Conservation (phyloP, 2,888 invertebrate species). For the Scotopteryx bipunctaria region DNA sequence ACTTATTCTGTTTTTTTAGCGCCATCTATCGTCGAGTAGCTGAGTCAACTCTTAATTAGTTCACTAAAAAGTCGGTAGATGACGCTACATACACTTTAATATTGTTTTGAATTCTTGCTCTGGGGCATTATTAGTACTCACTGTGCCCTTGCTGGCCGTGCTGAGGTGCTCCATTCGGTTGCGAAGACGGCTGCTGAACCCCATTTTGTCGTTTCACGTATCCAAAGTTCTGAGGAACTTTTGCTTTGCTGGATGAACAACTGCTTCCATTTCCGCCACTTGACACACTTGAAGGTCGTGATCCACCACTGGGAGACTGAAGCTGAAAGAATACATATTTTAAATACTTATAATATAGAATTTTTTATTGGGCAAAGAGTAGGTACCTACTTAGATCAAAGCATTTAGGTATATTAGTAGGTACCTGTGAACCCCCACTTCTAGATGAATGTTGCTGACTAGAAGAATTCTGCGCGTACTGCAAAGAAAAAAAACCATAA, state of each 20-base stretch:
- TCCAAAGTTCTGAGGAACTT: constrained; percentile 93
- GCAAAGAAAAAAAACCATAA: constrained; percentile 40
- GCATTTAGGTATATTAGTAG: not conserved
- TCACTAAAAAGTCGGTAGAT: constrained; percentile 15
- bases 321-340: no score
- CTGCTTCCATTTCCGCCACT: constrained; percentile 81
- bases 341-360: no score
- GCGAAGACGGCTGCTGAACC: constrained; percentile 74
- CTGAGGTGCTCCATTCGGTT: constrained; percentile 66
- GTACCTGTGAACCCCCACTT: constrained; percentile 68
- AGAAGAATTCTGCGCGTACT: constrained; percentile 68
- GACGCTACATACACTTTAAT: constrained; percentile 1
- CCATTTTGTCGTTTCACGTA: constrained; percentile 91
- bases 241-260: constrained; percentile 85
- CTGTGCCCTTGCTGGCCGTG: constrained; percentile 65
- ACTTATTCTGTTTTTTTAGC: not conserved
- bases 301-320: constrained; percentile 80
- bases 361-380: no score
- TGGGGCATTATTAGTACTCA: no score
- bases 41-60: not conserved
- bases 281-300: constrained; percentile 73
- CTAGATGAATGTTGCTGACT: constrained; percentile 68
- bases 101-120: no score
- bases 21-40: constrained; percentile 28
- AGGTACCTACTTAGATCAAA: no score